phyloP scores from a whole-genome alignment of 2,888 invertebrate genomes.

The Auanema sp. region DNA sequence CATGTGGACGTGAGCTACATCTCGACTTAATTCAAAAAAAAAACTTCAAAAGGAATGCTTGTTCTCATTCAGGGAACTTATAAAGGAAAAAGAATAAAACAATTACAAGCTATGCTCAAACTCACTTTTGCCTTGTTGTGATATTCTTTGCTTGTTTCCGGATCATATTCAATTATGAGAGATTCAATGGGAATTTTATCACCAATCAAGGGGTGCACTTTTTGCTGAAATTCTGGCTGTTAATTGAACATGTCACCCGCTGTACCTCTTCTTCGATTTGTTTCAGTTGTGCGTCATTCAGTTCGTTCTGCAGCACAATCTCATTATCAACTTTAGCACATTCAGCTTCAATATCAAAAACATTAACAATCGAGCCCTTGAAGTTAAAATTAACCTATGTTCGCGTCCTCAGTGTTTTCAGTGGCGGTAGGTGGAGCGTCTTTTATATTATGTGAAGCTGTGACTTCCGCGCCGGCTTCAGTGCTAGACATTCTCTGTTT shows the following conservation, averaged over 20 bases:
- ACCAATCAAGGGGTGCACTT: slow-evolving; percentile 30
- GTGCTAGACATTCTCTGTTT: no score
- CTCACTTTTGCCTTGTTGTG: slow-evolving; percentile 27
- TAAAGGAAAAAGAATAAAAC: no score
- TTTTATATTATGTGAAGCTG: no score
- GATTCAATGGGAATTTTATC: slow-evolving; percentile 27
- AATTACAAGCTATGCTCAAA: no score
- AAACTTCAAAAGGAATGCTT: background rate
- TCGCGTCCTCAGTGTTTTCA: no score
- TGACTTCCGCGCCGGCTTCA: no score
- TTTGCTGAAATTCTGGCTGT: slow-evolving; percentile 27
- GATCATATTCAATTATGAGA: slow-evolving; percentile 26
- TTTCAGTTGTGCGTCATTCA: slow-evolving; percentile 41
- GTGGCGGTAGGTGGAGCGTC: no score
- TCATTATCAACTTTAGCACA: no score
- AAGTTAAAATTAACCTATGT: no score
- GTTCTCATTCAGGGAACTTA: no score
- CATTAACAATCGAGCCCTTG: no score
- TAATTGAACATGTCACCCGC: background rate
- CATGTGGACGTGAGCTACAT: background rate
- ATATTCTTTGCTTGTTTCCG: slow-evolving; percentile 24
- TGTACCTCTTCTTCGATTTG: slow-evolving; percentile 54
- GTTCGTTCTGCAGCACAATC: slow-evolving; percentile 26
- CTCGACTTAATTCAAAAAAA: background rate
- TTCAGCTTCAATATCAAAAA: no score